Percentiles rank a stretch among this genome's conserved stretches.
Conservation (phyloP, 2,797 vertebrate species). For the Sebastes cheni region DNA sequence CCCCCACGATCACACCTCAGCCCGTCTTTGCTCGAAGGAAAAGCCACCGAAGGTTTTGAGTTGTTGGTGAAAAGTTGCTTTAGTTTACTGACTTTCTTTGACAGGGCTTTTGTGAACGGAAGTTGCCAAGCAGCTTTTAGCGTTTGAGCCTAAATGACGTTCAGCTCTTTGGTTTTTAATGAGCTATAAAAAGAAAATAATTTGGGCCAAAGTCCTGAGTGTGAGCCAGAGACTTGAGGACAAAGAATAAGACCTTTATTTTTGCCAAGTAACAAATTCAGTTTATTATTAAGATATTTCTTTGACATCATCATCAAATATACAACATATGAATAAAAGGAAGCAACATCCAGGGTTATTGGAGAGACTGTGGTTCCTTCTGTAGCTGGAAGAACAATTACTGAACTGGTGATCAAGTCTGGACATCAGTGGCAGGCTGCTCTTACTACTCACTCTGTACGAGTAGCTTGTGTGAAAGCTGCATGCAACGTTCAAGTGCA, state of each 20-base stretch:
- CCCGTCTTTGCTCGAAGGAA: not conserved
- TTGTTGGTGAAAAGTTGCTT: not conserved
- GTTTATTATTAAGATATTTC: slow-evolving; percentile 69
- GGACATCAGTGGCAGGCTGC: slow-evolving; percentile 2
- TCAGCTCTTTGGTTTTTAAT: not conserved
- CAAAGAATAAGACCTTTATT: slow-evolving; percentile 38
- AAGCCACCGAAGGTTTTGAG: not conserved
- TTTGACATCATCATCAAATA: slow-evolving; percentile 57
- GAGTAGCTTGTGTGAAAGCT: not conserved
- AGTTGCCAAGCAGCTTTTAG: slow-evolving; percentile 1
- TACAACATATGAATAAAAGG: slow-evolving; percentile 44
- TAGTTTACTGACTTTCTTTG: not conserved
- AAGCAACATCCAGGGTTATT: not conserved
- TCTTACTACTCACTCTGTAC: not conserved
- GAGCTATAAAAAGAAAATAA: not conserved
- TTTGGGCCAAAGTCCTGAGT: slow-evolving; percentile 25
- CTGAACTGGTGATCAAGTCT: slow-evolving; percentile 20
- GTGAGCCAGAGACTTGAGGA: slow-evolving; percentile 10
- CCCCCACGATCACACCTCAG: not conserved
- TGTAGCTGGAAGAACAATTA: slow-evolving; percentile 53
- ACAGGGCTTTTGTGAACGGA: not conserved
- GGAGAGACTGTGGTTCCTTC: slow-evolving; percentile 1
- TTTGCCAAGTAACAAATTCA: slow-evolving; percentile 70
- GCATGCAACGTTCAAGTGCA: slow-evolving; percentile 9
- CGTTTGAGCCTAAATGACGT: not conserved